These are phyloP conservation scores for Ornithoptera priamus DNA, from an alignment of 2,888 invertebrate genomes.

Conservation along the genomic window DNA sequence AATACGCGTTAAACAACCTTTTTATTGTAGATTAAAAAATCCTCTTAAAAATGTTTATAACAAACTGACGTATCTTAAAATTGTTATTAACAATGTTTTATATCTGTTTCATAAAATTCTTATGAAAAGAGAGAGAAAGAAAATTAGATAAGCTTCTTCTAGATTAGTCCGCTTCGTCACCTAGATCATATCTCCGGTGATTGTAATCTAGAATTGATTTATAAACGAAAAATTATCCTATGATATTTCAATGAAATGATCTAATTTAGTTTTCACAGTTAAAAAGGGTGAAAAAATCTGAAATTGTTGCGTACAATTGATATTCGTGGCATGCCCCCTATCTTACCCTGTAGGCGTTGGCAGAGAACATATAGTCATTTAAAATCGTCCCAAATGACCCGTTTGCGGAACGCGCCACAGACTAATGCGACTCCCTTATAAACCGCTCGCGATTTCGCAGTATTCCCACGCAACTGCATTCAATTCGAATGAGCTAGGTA, in stretches of 20 bases:
- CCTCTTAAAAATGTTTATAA: no score
- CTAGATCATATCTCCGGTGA: no score
- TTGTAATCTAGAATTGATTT: no score
- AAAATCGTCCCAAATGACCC: slow-evolving; percentile 53
- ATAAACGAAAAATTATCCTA: no score
- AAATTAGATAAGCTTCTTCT: no score
- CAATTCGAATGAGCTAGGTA: slow-evolving; percentile 18
- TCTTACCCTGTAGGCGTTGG: slow-evolving; percentile 43
- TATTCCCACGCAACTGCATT: slow-evolving; percentile 6
- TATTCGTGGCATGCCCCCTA: slow-evolving; percentile 42
- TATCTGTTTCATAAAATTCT: no score
- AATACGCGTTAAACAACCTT: no score
- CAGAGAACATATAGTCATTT: slow-evolving; percentile 48
- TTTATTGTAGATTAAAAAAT: no score
- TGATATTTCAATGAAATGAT: slow-evolving; percentile 4
- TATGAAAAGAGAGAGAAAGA: no score
- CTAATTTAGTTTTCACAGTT: slow-evolving; percentile 12
- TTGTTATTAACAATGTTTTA: no score
- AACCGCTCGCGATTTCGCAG: neutral
- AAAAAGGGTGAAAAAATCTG: slow-evolving; percentile 18
- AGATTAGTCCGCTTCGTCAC: no score
- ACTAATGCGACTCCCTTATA: slow-evolving; percentile 16
- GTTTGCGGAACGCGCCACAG: slow-evolving; percentile 39
- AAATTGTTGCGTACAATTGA: slow-evolving; percentile 36
- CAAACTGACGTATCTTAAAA: no score